Evolutionary conservation across 1,140 invertebrate genomes (phyloP).

Genomic region (roundworm (Caenorhabditis elegans)): WBcel235 BX284602.5:2819501-2820000

Average conservation of each 20-base stretch:
- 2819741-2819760: no score
- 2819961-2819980: conserved; percentile 33
- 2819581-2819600: not conserved
- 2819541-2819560: not conserved
- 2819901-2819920: conserved; percentile 34
- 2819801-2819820: conserved; percentile 43
- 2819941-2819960: conserved; percentile 38
- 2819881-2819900: conserved; percentile 38
- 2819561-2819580: not conserved
- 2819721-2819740: no score
- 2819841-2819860: conserved; percentile 6
- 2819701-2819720: no score
- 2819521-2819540: not conserved
- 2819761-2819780: no score
- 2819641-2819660: no score
- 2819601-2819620: no score
- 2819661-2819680: no score
- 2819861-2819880: conserved; percentile 19
- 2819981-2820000: conserved; percentile 78
- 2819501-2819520: not conserved
- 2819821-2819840: conserved; percentile 41
- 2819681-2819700: no score
- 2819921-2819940: conserved; percentile 23
- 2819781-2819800: not conserved
- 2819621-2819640: no score